Base-by-base conservation (phyloP, 1,140 invertebrate genomes). In the Oppia nitens region DNA sequence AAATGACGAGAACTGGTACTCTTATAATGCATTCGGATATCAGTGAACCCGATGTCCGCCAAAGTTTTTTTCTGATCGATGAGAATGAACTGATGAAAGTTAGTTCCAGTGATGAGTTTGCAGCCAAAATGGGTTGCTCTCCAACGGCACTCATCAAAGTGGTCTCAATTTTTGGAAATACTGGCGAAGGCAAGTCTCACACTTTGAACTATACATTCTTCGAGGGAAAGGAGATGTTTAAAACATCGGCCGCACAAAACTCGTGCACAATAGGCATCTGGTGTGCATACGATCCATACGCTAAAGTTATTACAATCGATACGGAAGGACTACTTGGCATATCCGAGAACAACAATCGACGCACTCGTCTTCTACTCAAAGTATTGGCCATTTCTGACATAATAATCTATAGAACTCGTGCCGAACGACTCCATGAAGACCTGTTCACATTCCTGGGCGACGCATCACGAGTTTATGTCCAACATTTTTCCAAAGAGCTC, bases 161-260 rank as follows among this genome's bases (percentile, higher is more conserved):
- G 21, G 79, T 89, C 1, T 85, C 85, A 2, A 86, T 90, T 66
- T 86, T 89, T 75, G 87, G 87, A 1, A 88, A 86, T 65, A 87
- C 84, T 1, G 85, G 85, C 0, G 85, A 88, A 73, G 85, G 85
- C 1, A 89, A 89, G 71, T 88, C 85, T 40, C 77, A 83, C 64
- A 86, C 84, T 0, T 68, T 89, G 56, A 90, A 90, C 72, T 77
- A 86, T 63, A 79, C 80, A 17, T 87, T 90, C 67, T 89, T 87
- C 68, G 70, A 77, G 65, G 83, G 83, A 0, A 69, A 77, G 62
- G 80, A 85, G 71, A 74, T 87, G 0, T 88, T 88, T 70, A 73
- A 75, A 60, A 87, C 84, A 0, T 85, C 82, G 17, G 70, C 77
- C 0, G 76, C 80, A 60, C 83, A 86, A 65, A 75, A 71, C 47